Evolutionary conservation across 2,797 vertebrate genomes (phyloP), one percentile per base, ranked within the genome.

Genomic region (Melopsittacus undulatus): DNA sequence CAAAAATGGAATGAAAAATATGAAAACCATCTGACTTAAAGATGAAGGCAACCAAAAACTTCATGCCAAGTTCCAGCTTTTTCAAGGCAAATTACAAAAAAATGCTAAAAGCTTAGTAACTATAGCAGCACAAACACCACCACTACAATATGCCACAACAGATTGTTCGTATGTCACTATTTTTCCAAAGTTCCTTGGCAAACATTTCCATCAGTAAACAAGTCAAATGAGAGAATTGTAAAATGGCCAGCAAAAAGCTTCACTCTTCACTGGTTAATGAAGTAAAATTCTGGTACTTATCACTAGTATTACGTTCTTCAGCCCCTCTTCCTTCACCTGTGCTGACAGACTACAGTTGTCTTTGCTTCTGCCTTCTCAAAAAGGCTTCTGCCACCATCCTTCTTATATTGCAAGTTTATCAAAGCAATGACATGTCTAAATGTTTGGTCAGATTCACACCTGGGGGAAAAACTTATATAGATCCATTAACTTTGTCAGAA

Each of bases 151-250:
- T 97, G 96, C 77, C 66, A 1, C 73, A 96, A 83, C 97, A 97
- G 97, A 96, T 97, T 97, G 97, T 92, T 97, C 92, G 32, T 89
- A 92, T 95, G 92, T 94, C 93, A 92, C 87, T 93, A 84, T 94
- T 97, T 96, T 94, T 95, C 93, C 81, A 88, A 95, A 87, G 95
- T 95, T 87, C 89, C 86, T 94, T 97, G 95, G 94, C 92, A 96
- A 95, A 87, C 22, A 72, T 94, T 93, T 59, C 76, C 82, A 97
- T 95, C 89, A 88, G 90, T 97, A 97, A 97, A 96, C 76, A 94
- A 94, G 82, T 90, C 87, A 87, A 87, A 73, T 43, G 40, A 78
- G 94, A 90, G 79, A 81, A 66, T 80, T 95, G 52, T 90, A 81
- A 90, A 95, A 92, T 69, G 74, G 78, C 73, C 64, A 92, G 51